Conservation (phyloP, 2,113 vertebrate genomes). For the Solea senegalensis region DNA sequence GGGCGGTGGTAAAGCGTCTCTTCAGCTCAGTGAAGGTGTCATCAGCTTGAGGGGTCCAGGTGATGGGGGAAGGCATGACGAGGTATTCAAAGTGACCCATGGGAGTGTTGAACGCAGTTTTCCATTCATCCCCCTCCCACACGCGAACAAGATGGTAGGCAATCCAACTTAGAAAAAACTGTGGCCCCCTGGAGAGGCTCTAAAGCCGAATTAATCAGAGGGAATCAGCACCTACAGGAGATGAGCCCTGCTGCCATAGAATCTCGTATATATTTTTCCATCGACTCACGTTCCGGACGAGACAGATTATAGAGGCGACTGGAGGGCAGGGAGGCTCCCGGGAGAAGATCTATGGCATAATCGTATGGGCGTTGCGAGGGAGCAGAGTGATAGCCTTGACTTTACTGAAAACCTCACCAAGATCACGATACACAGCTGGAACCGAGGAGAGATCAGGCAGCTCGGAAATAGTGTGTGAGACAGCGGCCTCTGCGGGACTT, state of each 20-base stretch:
- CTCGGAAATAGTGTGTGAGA: not conserved
- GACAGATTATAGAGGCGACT: too few species aligned
- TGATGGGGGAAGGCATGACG: not conserved
- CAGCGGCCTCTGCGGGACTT: too few species aligned
- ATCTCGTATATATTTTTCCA: too few species aligned
- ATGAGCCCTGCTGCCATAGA: too few species aligned
- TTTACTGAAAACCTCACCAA: not conserved
- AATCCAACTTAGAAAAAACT: not conserved
- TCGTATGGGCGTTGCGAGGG: not conserved
- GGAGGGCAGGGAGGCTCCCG: too few species aligned
- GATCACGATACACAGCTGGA: not conserved
- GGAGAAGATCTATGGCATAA: too few species aligned
- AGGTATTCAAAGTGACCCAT: not conserved
- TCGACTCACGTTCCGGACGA: too few species aligned
- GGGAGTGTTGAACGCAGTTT: not conserved
- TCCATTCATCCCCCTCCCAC: not conserved
- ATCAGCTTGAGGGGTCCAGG: too few species aligned
- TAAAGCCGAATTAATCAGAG: not conserved
- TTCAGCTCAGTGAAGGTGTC: too few species aligned
- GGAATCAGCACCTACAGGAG: not conserved
- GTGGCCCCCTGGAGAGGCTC: not conserved
- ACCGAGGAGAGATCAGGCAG: not conserved
- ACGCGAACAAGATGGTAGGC: not conserved
- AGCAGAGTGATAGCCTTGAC: not conserved
- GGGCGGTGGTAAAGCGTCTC: too few species aligned